A percentile compares a stretch with the other conserved stretches of the same genome.
These are phyloP conservation scores for Lithophane socia DNA, from an alignment of 2,888 invertebrate species.

Conservation along the genomic window DNA sequence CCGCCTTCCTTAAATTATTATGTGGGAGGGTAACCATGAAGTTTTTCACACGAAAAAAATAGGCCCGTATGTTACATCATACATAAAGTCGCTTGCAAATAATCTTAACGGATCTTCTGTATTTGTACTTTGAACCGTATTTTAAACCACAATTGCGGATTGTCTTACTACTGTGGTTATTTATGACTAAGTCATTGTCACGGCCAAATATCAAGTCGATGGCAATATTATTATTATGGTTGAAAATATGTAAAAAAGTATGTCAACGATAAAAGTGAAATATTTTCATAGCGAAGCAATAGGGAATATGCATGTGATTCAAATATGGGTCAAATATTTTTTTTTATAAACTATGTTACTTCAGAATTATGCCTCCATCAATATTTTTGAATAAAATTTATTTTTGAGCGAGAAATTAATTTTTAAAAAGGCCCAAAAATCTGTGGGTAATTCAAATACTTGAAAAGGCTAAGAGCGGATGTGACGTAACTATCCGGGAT, in stretches of 20 bases:
- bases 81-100: not conserved
- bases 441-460: no score
- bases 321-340: no score
- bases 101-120: not conserved
- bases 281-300: not conserved
- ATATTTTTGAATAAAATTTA: no score
- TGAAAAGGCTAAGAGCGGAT: no score
- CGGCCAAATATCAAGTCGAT: not conserved
- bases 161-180: conserved; percentile 7
- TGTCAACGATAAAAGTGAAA: not conserved
- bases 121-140: not conserved
- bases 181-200: not conserved
- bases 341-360: no score
- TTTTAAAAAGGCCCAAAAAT: no score
- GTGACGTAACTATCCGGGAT: no score
- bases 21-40: not conserved
- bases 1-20: not conserved
- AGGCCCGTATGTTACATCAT: not conserved
- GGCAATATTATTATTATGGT: not conserved
- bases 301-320: no score
- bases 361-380: no score
- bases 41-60: not conserved
- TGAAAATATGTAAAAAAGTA: not conserved
- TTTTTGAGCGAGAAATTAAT: no score
- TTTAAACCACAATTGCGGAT: conserved; percentile 12